Conservation (phyloP, 2,113 vertebrate species). For the Elachura formosa region DNA sequence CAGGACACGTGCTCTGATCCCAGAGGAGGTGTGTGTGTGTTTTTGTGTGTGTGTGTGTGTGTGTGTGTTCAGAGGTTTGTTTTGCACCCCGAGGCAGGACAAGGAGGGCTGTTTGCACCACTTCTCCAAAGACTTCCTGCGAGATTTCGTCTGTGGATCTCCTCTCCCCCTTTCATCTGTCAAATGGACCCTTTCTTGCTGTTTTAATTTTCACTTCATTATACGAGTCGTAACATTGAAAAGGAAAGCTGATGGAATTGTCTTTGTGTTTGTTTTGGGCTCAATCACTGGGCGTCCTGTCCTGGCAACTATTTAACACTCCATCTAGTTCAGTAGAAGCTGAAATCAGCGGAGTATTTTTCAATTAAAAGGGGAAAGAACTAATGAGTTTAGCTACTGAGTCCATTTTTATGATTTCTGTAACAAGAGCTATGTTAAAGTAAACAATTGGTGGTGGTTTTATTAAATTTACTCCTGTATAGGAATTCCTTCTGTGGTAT, state of each 20-base stretch:
- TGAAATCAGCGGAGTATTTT: constrained; percentile 62
- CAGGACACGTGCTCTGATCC: background rate
- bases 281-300: constrained; percentile 45
- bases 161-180: constrained; percentile 57
- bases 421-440: constrained; percentile 77
- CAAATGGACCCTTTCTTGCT: constrained; percentile 63
- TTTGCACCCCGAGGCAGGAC: background rate
- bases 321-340: constrained; percentile 59
- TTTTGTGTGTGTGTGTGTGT: background rate
- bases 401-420: constrained; percentile 74
- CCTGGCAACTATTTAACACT: constrained; percentile 57
- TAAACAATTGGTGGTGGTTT: constrained; percentile 75
- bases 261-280: constrained; percentile 65
- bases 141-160: constrained; percentile 63
- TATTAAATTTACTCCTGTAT: constrained; percentile 70
- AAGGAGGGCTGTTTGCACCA: background rate
- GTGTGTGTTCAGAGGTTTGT: background rate
- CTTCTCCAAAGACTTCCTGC: constrained; percentile 53
- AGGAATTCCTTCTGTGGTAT: constrained; percentile 67
- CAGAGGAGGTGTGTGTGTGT: background rate
- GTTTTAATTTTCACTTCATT: constrained; percentile 52
- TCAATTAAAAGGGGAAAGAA: constrained; percentile 61
- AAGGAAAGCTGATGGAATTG: constrained; percentile 67
- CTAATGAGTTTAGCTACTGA: constrained; percentile 66
- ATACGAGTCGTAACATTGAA: constrained; percentile 60